Evolutionary conservation across 1,140 invertebrate species (phyloP), one percentile per base, ranked within the genome.

Genomic region (Nymphalis io): DNA sequence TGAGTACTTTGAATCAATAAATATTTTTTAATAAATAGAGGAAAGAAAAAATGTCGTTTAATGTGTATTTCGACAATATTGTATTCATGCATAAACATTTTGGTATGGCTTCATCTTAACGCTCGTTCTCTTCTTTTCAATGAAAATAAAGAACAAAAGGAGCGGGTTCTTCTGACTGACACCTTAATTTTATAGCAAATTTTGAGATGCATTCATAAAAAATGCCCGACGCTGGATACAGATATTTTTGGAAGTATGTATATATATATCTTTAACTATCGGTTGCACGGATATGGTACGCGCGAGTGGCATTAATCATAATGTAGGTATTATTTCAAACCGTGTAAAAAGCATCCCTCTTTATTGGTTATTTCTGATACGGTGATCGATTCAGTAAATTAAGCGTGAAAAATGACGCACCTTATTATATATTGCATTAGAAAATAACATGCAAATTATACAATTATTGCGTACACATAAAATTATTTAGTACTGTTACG

Each of bases 351-450:
- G 16, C 18, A 51, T 27, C 51, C n/a, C 12, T 13, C 23, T 12
- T 55, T 21, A 55, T 21, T 20, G n/a, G 46, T 1, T 51, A 12
- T 21, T 55, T 8, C 20, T 55, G 51, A 55, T 27, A 55, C 51
- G 51, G 23, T 27, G 51, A 55, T 55, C 51, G 27, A 55, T 55
- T 55, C 51, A 55, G 21, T 55, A 27, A 55, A 55, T 55, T 15
- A 55, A 55, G 51, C 51, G 51, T 55, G 51, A 55, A 55, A 16
- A 27, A 44, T 44, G n/a, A 44, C 12, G 4, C 40, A 44, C n/a
- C n/a, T n/a, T n/a, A n/a, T n/a, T n/a, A n/a, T n/a, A n/a, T n/a
- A n/a, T 55, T 55, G 23, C 23, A 55, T 55, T n/a, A 23, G 21
- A 55, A n/a, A 12, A 23, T 27, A 20, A 55, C 12, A 18, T 51